Base-by-base conservation (phyloP, 2,888 invertebrate species). In the Epinotia nisella region DNA sequence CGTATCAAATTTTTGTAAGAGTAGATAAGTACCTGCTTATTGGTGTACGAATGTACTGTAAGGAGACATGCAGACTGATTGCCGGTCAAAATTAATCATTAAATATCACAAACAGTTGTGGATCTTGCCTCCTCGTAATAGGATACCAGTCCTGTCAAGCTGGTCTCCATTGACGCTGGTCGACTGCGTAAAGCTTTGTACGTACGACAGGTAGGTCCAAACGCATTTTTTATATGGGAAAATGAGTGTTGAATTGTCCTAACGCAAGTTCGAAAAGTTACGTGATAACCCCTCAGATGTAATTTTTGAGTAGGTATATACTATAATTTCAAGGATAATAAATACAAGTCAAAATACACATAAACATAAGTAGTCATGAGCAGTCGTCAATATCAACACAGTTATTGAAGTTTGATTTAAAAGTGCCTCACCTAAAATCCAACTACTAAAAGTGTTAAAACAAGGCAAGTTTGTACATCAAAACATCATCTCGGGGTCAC, bases 401-500 rank as follows among this genome's bases (percentile, higher is more conserved):
- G 35, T 9, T 35, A 35, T 35, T 35, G 35, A 35, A 35, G 61
- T 21, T 53, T 29, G 61, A 55, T 56, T 60, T 13, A 55, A 55
- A 56, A 56, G 61, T 49, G 21, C 49, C 55, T 65, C 13, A 65
- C 49, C 35, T 35, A 67, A 67, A 72, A 55, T 49, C 58, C 68
- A 62, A 59, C 49, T 17, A 82, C 85, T 86, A 85, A 85, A 86
- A 70, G 55, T 70, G 81, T 80, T 79, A 85, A 84, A 84, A 85
- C 83, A 81, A 79, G 81, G 82, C 81, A 80, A 78, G 81, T 83
- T 80, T 80, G 78, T 81, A 80, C 83, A 83, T 83, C 83, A 83
- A 83, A 81, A 79, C 80, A 82, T 84, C 85, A 81, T 78, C 82
- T 82, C 82, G 81, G 84, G 89, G 89, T 90, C 90, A 89, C 84